Conservation (phyloP, 1,140 invertebrate genomes). For the Zaprionus vittiger region DNA sequence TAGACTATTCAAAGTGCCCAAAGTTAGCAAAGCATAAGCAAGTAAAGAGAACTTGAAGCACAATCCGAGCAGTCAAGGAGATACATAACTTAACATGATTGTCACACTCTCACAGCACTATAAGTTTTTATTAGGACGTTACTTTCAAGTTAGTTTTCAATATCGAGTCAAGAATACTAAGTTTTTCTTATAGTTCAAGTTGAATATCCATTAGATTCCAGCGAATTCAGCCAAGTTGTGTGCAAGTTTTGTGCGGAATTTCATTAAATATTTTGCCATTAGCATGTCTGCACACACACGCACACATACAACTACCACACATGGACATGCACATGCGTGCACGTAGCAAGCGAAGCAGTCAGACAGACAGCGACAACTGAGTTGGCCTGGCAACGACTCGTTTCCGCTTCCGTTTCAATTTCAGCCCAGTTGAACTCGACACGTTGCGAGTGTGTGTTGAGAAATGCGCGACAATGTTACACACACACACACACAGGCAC, state of each 20-base stretch:
- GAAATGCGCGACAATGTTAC: constrained; percentile 46
- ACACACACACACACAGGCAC: background rate
- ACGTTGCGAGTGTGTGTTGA: constrained; percentile 54
- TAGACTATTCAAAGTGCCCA: background rate
- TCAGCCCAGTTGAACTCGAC: constrained; percentile 57
- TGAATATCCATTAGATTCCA: background rate
- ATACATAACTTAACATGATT: too few relatives aligned
- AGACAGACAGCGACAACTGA: constrained; percentile 1
- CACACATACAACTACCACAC: background rate
- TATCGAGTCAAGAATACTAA: background rate
- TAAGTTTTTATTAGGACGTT: background rate
- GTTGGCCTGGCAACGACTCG: constrained; percentile 46
- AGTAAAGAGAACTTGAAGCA: too few relatives aligned
- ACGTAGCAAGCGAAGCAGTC: background rate
- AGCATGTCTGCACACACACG: constrained; percentile 7
- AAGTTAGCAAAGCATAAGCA: too few relatives aligned
- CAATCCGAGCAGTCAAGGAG: too few relatives aligned
- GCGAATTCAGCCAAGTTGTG: background rate
- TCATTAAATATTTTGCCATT: constrained; percentile 8
- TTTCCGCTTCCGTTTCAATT: constrained; percentile 40
- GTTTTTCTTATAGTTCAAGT: background rate
- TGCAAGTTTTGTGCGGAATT: background rate
- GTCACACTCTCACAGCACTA: too few relatives aligned
- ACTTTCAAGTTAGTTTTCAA: background rate
- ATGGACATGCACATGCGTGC: background rate